Conservation (phyloP, 2,113 vertebrate species). For the Cyphomyrus discorhynchus region DNA sequence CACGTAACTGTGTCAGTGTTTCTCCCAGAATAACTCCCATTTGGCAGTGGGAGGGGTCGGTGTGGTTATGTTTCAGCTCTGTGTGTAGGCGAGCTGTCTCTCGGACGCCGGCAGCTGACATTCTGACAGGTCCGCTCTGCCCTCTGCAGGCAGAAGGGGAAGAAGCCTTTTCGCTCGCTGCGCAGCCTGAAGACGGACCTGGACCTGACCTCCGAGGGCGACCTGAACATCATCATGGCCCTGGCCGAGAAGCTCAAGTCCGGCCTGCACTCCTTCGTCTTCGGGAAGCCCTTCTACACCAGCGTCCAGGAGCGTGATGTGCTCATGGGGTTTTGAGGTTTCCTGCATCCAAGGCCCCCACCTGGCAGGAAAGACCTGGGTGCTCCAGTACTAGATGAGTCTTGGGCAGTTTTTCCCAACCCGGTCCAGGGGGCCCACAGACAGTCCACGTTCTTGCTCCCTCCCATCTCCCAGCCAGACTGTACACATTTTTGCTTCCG, state of each 20-base stretch:
- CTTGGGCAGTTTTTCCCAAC: not conserved
- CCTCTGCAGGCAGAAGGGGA: slow-evolving; percentile 84
- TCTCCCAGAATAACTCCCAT: not conserved
- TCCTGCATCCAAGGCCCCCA: not conserved
- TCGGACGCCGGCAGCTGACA: not conserved
- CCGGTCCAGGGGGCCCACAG: not conserved
- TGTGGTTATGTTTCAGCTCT: not conserved
- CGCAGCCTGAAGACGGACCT: slow-evolving; percentile 87
- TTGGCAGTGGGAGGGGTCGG: not conserved
- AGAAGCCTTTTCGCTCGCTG: slow-evolving; percentile 85
- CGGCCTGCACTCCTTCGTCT: slow-evolving; percentile 89
- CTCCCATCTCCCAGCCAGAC: not conserved
- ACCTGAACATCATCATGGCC: slow-evolving; percentile 93
- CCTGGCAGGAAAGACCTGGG: not conserved
- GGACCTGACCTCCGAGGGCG: slow-evolving; percentile 84
- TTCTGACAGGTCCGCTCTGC: not conserved
- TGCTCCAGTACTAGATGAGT: not conserved
- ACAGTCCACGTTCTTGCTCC: not conserved
- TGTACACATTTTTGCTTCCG: not conserved
- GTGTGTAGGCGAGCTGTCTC: not conserved
- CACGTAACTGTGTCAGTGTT: not conserved
- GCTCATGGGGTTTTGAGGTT: slow-evolving; percentile 77
- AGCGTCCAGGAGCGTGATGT: slow-evolving; percentile 88
- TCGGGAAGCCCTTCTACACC: slow-evolving; percentile 86
- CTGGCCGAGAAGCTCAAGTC: slow-evolving; percentile 92